Evolutionary conservation across 2,797 vertebrate genomes (phyloP), one percentile per base, ranked within the genome.

Genomic region (Argentina silus): DNA sequence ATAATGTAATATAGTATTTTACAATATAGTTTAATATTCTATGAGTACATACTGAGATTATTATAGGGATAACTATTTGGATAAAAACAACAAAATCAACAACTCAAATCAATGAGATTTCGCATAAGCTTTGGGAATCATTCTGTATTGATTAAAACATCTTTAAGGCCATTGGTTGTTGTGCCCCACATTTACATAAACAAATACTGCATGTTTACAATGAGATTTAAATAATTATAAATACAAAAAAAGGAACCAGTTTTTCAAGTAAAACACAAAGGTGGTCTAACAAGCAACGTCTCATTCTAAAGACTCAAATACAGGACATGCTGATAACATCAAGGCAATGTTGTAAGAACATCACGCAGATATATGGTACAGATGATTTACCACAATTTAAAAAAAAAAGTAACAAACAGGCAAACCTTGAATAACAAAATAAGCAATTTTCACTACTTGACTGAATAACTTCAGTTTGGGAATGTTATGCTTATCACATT

Each of bases 141-240:
- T 82, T 86, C 79, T 85, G 84, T 76, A 84, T 63, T 82, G 67
- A 84, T 80, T 72, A 83, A 73, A 85, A 82, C 82, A 85, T 78
- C 23, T 86, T 94, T 94, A 95, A 95, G 93, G 94, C 93, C 91
- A 90, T 92, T 73, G 90, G 92, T 93, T 92, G 90, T 81, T 75
- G 71, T 83, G 78, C 87, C 72, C 87, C 68, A 83, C 89, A 91
- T 90, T 84, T 85, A 91, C 84, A 90, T 79, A 79, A 55, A 83
- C 69, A 79, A 17, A 76, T 61, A 23, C 21, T 23, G 3, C 65
- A 72, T 81, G 48, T 74, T 57, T 51, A 78, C 57, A 66, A n/a
- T 14, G 11, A 15, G 10, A 27, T 14, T 60, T 27, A 77, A 76
- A 81, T 77, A 2, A 73, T 55, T n/a, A 60, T 59, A 73, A 73